A percentile compares a stretch with the other conserved stretches of the same genome.
Conservation (phyloP, 1,140 invertebrate genomes). For the Rhysida immarginata region DNA sequence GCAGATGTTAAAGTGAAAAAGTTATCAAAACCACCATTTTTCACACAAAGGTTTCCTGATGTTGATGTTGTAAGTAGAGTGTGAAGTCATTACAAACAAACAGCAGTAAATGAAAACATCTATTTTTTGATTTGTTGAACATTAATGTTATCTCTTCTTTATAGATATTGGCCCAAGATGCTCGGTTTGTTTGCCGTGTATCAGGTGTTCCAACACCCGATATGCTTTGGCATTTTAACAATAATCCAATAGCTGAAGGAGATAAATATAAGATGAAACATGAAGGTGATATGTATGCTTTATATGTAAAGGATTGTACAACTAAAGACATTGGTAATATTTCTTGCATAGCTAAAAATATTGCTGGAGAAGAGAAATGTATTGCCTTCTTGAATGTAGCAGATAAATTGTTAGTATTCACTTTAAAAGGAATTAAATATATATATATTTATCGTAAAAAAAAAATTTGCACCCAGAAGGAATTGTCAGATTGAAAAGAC, state of each 20-base stretch:
- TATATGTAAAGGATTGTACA: constrained; percentile 53
- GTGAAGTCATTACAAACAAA: background rate
- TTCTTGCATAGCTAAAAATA: constrained; percentile 59
- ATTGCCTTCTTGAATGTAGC: constrained; percentile 56
- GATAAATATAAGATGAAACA: constrained; percentile 60
- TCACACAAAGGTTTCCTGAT: constrained; percentile 67
- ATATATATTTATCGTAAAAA: too few relatives aligned
- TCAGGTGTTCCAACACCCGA: constrained; percentile 74
- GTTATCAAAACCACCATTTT: constrained; percentile 58
- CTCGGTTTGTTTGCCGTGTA: constrained; percentile 63
- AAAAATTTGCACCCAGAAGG: too few relatives aligned
- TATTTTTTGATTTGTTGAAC: background rate
- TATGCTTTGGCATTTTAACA: constrained; percentile 67
- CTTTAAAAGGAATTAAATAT: too few relatives aligned
- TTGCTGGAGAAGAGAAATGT: constrained; percentile 59
- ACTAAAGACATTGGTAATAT: constrained; percentile 54
- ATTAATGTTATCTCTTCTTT: constrained; percentile 6
- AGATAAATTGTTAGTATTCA: constrained; percentile 39
- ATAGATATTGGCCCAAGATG: constrained; percentile 52
- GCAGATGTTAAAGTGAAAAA: constrained; percentile 59
- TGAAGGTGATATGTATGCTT: constrained; percentile 58
- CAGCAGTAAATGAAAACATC: background rate
- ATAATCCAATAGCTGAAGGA: constrained; percentile 43
- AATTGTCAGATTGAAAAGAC: too few relatives aligned
- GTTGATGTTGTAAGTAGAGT: constrained; percentile 56